Evolutionary conservation across 2,797 vertebrate genomes (phyloP), one percentile per base, ranked within the genome.

Genomic region (Atherinosoma microstoma): DNA sequence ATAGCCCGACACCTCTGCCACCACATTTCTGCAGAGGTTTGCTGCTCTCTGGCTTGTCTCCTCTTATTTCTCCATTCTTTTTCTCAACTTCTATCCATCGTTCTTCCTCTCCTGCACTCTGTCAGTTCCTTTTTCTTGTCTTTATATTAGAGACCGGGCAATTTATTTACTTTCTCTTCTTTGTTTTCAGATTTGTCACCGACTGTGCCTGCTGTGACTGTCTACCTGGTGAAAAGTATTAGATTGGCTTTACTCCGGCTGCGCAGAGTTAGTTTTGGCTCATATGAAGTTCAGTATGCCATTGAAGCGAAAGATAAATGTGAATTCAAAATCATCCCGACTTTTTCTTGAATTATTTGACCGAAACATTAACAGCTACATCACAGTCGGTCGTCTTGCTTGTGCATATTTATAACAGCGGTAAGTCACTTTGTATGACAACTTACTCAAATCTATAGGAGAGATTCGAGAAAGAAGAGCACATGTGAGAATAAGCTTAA

Each of bases 1-100:
- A 97, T 96, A 96, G 94, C 93, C 95, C 96, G 95, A 94, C 94
- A 94, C 94, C 93, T 95, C 93, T 94, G 95, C 94, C 92, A 93
- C 95, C 93, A 93, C 85, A 86, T 58, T 89, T 92, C 91, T 90
- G 89, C 66, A 58, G 61, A 84, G 89, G 92, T 91, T 87, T 90
- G 76, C 85, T 82, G 80, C 74, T 84, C 78, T 80, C 40, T 62
- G 58, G 58, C n/a, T 35, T 35, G 3, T 8, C 40, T 51, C 78
- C 89, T 63, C 69, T 36, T 54, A 30, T 59, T 45, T 38, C 88
- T 76, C 82, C 84, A 0, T 68, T 64, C 91, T 91, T 89, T 88
- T 91, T 56, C 53, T 77, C 47, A 76, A 67, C 61, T 75, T 75
- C 72, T 67, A 67, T 49, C 67, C 65, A 36, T 76, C 35, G 53